phyloP scores from a whole-genome alignment of 2,888 invertebrate species.

The Xestia rhomboidea region DNA sequence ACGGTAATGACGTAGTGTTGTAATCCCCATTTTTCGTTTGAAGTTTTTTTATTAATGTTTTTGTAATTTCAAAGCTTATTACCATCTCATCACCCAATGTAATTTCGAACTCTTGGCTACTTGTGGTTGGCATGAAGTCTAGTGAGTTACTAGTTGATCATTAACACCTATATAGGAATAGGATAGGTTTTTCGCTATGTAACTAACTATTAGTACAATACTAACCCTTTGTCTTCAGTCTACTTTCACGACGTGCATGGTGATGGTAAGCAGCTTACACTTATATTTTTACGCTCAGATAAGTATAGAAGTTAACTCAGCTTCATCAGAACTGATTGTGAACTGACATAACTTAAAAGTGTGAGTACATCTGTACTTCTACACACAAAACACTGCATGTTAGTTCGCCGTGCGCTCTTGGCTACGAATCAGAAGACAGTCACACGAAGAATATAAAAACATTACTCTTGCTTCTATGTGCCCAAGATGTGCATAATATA shows the following conservation, averaged over 20 bases:
- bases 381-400: slow-evolving; percentile 39
- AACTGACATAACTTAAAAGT: slow-evolving; percentile 31
- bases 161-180: slow-evolving; percentile 1
- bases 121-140: background rate
- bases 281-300: slow-evolving; percentile 46
- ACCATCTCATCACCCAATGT: slow-evolving; percentile 8
- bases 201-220: slow-evolving; percentile 29
- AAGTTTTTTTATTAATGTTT: background rate
- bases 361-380: slow-evolving; percentile 49
- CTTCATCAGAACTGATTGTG: slow-evolving; percentile 32
- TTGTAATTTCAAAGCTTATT: background rate
- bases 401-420: slow-evolving; percentile 35
- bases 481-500: slow-evolving; percentile 8
- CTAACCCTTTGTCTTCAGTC: slow-evolving; percentile 33
- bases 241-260: slow-evolving; percentile 21
- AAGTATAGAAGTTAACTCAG: slow-evolving; percentile 38
- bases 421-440: slow-evolving; percentile 11
- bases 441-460: slow-evolving; percentile 8
- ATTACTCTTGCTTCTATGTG: slow-evolving; percentile 28
- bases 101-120: background rate
- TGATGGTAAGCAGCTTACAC: slow-evolving; percentile 50
- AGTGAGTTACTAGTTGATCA: slow-evolving; percentile 5
- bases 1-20: background rate
- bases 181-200: slow-evolving; percentile 9
- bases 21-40: background rate